Conservation (phyloP, 2,888 invertebrate genomes). For the Agriopis marginaria region DNA sequence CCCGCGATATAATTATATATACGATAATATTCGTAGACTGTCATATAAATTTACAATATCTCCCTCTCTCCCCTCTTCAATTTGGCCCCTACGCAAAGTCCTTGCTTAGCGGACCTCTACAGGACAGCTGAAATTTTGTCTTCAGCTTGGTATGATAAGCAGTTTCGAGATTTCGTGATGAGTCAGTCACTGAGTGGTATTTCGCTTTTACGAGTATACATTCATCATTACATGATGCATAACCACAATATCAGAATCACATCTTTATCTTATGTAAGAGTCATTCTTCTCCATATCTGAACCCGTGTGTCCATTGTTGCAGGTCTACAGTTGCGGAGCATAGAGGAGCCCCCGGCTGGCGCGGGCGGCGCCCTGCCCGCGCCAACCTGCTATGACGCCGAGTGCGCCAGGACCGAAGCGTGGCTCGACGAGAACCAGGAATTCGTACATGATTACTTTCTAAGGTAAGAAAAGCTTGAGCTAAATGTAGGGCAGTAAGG, state of each 20-base stretch:
- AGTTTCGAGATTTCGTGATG: too few species aligned
- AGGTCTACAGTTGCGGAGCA: constrained; percentile 95
- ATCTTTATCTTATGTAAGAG: not conserved
- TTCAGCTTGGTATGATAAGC: too few species aligned
- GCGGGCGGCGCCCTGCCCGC: constrained; percentile 89
- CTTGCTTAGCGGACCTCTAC: too few species aligned
- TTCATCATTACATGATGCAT: not conserved
- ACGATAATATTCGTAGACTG: too few species aligned
- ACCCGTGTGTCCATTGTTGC: constrained; percentile 73
- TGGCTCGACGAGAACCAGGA: constrained; percentile 99
- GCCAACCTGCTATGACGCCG: constrained; percentile 91
- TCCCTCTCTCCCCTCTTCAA: too few species aligned
- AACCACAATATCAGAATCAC: not conserved
- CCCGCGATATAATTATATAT: too few species aligned
- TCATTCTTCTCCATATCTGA: constrained; percentile 32
- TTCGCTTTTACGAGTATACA: too few species aligned
- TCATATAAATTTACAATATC: too few species aligned
- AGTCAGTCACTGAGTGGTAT: too few species aligned
- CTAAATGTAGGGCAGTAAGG: too few species aligned
- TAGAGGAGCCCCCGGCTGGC: constrained; percentile 91
- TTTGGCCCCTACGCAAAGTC: too few species aligned
- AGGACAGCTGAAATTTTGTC: too few species aligned
- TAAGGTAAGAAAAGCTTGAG: constrained; percentile 87
- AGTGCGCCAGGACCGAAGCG: constrained; percentile 96
- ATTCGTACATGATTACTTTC: constrained; percentile 97